Evolutionary conservation across 2,888 invertebrate species (phyloP).

Genomic region (Thalpophila matura): DNA sequence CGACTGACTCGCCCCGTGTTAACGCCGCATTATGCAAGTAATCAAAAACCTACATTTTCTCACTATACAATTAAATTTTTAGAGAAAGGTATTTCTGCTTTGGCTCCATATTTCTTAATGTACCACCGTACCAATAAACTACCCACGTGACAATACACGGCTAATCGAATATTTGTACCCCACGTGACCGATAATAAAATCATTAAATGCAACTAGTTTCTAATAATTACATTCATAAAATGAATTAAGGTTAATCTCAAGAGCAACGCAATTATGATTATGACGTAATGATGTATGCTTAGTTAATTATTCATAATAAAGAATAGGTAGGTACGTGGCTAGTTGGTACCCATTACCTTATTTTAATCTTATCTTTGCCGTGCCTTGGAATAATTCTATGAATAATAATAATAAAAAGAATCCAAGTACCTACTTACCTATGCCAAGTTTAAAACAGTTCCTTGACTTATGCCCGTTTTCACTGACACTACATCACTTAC

Average conservation of each 20-base stretch:
- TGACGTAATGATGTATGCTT: neutral
- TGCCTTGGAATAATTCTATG: neutral
- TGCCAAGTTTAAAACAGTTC: too few species aligned
- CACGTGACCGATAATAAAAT: slow-evolving; percentile 49
- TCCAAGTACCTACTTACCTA: too few species aligned
- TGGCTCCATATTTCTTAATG: too few species aligned
- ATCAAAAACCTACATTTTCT: neutral
- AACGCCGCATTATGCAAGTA: too few species aligned
- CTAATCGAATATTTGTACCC: slow-evolving; percentile 22
- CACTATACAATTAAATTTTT: too few species aligned
- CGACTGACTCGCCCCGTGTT: too few species aligned
- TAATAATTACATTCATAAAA: slow-evolving; percentile 39
- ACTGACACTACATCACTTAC: too few species aligned
- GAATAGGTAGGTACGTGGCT: neutral
- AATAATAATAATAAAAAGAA: neutral
- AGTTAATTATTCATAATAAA: slow-evolving; percentile 2
- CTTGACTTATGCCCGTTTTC: too few species aligned
- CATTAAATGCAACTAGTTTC: slow-evolving; percentile 38
- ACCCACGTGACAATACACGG: slow-evolving; percentile 20
- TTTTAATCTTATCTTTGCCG: neutral
- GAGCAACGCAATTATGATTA: slow-evolving; percentile 3
- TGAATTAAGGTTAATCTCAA: slow-evolving; percentile 21
- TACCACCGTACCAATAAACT: too few species aligned
- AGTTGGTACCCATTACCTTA: too few species aligned
- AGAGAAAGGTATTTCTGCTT: too few species aligned